Base-by-base conservation (phyloP, 1,140 invertebrate species). In the Scaptomyza montana region DNA sequence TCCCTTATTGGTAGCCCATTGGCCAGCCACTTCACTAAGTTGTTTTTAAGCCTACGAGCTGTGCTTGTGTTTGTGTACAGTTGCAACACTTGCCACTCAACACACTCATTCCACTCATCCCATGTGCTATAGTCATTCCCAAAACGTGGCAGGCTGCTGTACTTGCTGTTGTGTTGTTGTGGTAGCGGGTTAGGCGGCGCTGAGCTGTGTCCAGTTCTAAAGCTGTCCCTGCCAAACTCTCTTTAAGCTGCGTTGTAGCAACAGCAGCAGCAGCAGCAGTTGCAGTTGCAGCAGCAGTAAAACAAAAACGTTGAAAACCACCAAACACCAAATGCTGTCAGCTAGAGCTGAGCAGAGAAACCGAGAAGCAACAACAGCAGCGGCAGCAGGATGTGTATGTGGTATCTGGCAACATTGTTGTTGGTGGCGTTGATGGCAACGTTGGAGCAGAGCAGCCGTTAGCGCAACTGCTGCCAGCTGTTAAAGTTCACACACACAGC, bases 281-380 rank as follows among this genome's bases (percentile, higher is more conserved):
- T n/a, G n/a, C n/a, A 16, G 16, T 16, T 16, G 68, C 19, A 66
- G 63, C 61, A 80, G 71, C 80, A 82, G 33, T 43, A 86, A 71
- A 85, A 86, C 81, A 80, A 74, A 36, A 86, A 68, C 69, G 59
- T 63, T 68, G 41, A 66, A 36, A 86, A 81, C 81, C 81, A 86
- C 74, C 71, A 86, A 85, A 86, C 81, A 87, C 81, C 81, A 86
- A 86, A 86, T 81, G 78, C 82, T 86, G 81, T 81, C 81, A 86
- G 80, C 49, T 49, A 65, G 65, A 61, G 45, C 46, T 25, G 33
- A 36, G 62, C 19, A 33, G 12, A 36, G 33, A 9, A 36, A 36
- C 33, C 33, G 7, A 36, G 33, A 3, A 36, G 33, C 33, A 36
- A 9, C 33, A 36, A 9, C 5, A 36, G 13, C 25, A 16, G 39